These are phyloP conservation scores for Tenebrio molitor DNA, from an alignment of 1,140 invertebrate species.

Conservation along the genomic window DNA sequence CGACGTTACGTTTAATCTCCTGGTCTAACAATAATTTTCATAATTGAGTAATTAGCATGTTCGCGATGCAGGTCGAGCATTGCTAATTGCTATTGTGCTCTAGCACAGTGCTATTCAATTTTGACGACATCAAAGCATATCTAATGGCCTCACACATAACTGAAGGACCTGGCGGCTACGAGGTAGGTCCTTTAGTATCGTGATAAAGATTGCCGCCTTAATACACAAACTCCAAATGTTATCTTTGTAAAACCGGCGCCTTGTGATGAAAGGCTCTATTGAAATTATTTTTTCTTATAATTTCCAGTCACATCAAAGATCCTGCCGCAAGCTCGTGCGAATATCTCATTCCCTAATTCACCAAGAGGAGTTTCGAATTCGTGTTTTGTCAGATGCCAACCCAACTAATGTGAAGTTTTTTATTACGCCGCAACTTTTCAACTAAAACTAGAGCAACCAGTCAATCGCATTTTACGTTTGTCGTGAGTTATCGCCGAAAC, in stretches of 20 bases:
- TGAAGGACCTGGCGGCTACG: constrained; percentile 12
- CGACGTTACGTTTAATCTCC: constrained; percentile 3
- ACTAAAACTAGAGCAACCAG: too few species aligned
- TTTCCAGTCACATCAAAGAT: too few species aligned
- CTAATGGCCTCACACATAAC: constrained; percentile 28
- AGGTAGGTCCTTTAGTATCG: constrained; percentile 30
- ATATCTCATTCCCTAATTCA: too few species aligned
- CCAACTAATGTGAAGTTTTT: too few species aligned
- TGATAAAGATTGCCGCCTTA: constrained; percentile 21
- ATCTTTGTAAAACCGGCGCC: constrained; percentile 16
- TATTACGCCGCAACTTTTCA: too few species aligned
- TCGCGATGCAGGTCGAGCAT: constrained; percentile 37
- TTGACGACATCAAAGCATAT: constrained; percentile 36
- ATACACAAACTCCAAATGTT: constrained; percentile 26
- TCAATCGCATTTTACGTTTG: too few species aligned
- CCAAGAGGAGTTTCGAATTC: too few species aligned
- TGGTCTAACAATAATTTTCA: constrained; percentile 22
- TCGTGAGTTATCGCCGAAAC: too few species aligned
- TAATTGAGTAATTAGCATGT: constrained; percentile 39
- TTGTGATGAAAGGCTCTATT: constrained; percentile 7
- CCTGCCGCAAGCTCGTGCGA: too few species aligned
- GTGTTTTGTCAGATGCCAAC: too few species aligned
- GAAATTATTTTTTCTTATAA: neutral
- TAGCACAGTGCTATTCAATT: constrained; percentile 26
- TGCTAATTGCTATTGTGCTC: constrained; percentile 33